Evolutionary conservation across 1,140 invertebrate genomes (phyloP).

Genomic region (Drosophila trapezifrons): DNA sequence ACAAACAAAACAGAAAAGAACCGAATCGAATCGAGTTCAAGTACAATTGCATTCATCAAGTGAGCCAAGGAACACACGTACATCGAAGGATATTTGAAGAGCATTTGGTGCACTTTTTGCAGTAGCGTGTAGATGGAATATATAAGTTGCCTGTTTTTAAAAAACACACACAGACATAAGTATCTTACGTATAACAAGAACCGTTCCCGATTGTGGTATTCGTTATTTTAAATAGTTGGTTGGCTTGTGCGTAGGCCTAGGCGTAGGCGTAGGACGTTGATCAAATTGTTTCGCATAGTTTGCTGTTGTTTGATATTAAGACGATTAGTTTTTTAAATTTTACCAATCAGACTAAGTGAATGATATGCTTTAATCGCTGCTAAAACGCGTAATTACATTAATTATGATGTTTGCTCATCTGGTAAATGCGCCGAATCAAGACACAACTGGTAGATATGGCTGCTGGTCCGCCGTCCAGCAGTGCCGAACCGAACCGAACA

Average conservation of each 20-base stretch:
- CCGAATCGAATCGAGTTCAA: slow-evolving; percentile 37
- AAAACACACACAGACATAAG: slow-evolving; percentile 41
- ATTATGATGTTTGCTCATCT: slow-evolving; percentile 22
- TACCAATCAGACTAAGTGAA: slow-evolving; percentile 42
- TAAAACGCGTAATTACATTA: slow-evolving; percentile 46
- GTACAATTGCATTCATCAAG: slow-evolving; percentile 62
- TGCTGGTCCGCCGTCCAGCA: slow-evolving; percentile 30
- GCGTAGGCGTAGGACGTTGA: slow-evolving; percentile 36
- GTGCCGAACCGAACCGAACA: slow-evolving; percentile 20
- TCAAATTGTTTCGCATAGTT: slow-evolving; percentile 62
- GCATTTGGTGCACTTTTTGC: slow-evolving; percentile 49
- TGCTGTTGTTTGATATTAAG: slow-evolving; percentile 76
- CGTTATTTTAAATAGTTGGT: slow-evolving; percentile 49
- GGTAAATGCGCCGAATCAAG: slow-evolving; percentile 20
- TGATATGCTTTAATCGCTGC: slow-evolving; percentile 50
- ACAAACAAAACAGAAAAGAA: slow-evolving; percentile 26
- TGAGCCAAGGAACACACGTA: slow-evolving; percentile 44
- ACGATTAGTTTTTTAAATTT: slow-evolving; percentile 63
- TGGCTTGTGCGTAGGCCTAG: slow-evolving; percentile 50
- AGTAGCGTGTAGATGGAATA: slow-evolving; percentile 40
- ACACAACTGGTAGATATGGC: slow-evolving; percentile 11
- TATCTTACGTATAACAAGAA: slow-evolving; percentile 42
- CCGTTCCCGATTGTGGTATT: slow-evolving; percentile 46
- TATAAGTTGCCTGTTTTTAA: slow-evolving; percentile 81
- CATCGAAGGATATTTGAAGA: slow-evolving; percentile 69